These are phyloP conservation scores for Euproctis similis DNA, from an alignment of 2,888 invertebrate genomes.

Conservation along the genomic window DNA sequence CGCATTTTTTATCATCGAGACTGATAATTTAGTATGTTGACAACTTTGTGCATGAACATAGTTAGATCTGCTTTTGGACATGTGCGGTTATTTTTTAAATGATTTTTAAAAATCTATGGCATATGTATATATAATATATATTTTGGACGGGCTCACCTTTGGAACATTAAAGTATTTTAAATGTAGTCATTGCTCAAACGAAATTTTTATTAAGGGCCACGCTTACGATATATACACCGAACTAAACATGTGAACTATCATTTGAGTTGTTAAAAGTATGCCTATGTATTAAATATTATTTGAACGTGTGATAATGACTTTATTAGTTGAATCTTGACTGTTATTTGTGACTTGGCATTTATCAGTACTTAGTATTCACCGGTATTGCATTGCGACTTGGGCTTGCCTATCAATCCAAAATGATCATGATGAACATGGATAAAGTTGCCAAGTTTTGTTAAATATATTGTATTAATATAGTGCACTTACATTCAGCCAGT, in stretches of 20 bases:
- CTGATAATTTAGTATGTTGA: constrained; percentile 70
- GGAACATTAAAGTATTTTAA: constrained; percentile 57
- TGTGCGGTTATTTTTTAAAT: constrained; percentile 60
- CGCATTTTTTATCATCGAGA: constrained; percentile 69
- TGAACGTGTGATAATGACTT: constrained; percentile 66
- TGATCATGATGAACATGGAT: no score
- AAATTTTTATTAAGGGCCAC: constrained; percentile 67
- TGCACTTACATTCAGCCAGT: no score
- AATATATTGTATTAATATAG: no score
- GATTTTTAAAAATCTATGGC: constrained; percentile 55
- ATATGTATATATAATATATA: constrained; percentile 59
- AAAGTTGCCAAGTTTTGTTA: no score
- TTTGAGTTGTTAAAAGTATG: no score
- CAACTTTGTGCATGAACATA: constrained; percentile 53
- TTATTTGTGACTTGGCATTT: constrained; percentile 51
- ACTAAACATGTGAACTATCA: no score
- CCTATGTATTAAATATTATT: no score
- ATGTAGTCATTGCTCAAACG: constrained; percentile 68
- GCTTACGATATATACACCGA: constrained; percentile 57
- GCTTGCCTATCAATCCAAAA: no score
- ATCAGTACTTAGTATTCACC: constrained; percentile 29
- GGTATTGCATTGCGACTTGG: constrained; percentile 1
- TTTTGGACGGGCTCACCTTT: constrained; percentile 71
- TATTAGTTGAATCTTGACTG: constrained; percentile 49
- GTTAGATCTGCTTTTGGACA: constrained; percentile 67